These are phyloP conservation scores for Ricordea florida DNA, from an alignment of 92 coral and sea anemone species.

Conservation along the genomic window DNA sequence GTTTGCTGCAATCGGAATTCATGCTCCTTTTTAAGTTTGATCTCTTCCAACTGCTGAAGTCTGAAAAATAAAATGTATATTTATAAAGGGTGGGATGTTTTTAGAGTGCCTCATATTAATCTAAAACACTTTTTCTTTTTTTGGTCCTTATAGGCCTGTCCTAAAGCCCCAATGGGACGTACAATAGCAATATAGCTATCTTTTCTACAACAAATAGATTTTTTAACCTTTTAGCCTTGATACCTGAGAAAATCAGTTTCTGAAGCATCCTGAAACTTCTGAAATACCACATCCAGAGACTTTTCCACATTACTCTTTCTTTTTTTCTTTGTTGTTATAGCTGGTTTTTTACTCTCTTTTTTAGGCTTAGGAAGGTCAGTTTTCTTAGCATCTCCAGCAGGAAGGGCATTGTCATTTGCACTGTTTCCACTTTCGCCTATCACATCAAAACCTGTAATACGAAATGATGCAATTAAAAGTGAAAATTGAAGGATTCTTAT, in stretches of 20 bases:
- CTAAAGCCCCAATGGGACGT: too few relatives aligned
- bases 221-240: neutral
- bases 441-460: neutral
- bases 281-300: constrained; percentile 10
- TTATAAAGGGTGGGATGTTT: too few relatives aligned
- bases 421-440: neutral
- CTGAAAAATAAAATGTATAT: constrained; percentile 18
- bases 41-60: constrained; percentile 36
- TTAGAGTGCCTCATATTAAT: too few relatives aligned
- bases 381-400: neutral
- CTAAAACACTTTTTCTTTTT: too few relatives aligned
- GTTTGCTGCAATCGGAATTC: constrained; percentile 23
- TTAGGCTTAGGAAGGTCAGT: neutral
- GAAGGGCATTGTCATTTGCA: neutral
- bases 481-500: too few relatives aligned
- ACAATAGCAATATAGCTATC: too few relatives aligned
- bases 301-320: constrained; percentile 25
- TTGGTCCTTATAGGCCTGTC: too few relatives aligned
- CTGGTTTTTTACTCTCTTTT: neutral
- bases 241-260: constrained; percentile 22
- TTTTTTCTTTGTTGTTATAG: constrained; percentile 9
- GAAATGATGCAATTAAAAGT: neutral
- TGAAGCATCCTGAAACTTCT: constrained; percentile 15
- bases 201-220: too few relatives aligned
- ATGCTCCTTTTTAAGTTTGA: constrained; percentile 8